Evolutionary conservation across 2,888 invertebrate species (phyloP), one percentile per base, ranked within the genome.

Genomic region (Lissocephala sabroskyi): DNA sequence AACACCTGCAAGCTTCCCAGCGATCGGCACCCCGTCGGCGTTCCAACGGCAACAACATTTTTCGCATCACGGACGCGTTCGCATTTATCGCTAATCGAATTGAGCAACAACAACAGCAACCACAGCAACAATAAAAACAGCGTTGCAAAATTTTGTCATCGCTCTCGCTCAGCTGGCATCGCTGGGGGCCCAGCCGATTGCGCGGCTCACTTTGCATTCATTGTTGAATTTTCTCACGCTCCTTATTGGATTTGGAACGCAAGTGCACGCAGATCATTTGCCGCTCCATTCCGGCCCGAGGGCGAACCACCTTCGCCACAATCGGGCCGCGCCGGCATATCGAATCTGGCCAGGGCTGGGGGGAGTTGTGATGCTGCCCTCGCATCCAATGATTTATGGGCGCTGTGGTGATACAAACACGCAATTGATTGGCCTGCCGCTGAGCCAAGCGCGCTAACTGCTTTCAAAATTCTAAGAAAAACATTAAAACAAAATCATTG

Each of bases 211-310:
- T 70, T 73, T 70, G 68, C 68, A 70, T 70, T 67, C 61, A 55
- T 52, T 67, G 60, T 59, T 64, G 48, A 70, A 57, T 71, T 79
- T 79, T 80, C 80, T 78, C 80, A 80, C 80, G 80, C 80, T 80
- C 73, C 75, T 78, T 74, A 76, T 78, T 76, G 70, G 67, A 76
- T 68, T 65, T 65, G 68, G 66, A 68, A 55, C 73, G 68, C 77
- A 76, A 79, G 65, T 74, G 68, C 67, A 79, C 68, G 77, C 79
- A 73, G 78, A 63, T 65, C 26, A 23, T 19, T 16, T 16, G n/a
- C 39, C 14, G 19, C 13, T 32, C 32, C n/a, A n/a, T 16, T 9
- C 35, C 2, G 9, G 14, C 35, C 30, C 16, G 17, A 17, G 16
- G 35, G 35, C 35, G 10, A 35, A 14, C 23, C 23, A 23, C 23